Percentiles rank a stretch among this genome's conserved stretches.
Conservation (phyloP, 1,140 invertebrate genomes). For the Plectus sambesii region DNA sequence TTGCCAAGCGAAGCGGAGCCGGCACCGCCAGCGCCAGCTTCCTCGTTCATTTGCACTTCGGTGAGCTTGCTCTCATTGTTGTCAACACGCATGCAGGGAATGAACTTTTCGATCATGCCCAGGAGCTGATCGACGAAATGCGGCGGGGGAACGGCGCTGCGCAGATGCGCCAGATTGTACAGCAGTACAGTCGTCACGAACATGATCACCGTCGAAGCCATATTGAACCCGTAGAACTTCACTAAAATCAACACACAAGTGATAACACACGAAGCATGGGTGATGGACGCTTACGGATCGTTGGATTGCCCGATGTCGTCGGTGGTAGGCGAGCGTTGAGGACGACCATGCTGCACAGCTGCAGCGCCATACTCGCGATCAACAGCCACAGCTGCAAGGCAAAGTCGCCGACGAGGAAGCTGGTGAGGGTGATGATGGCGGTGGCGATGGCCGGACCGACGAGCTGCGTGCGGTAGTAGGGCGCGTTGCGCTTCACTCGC, state of each 20-base stretch:
- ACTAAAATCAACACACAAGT: constrained; percentile 27
- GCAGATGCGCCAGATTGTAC: constrained; percentile 29
- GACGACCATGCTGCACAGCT: constrained; percentile 33
- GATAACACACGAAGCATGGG: constrained; percentile 1
- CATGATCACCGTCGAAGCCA: constrained; percentile 32
- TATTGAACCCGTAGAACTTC: constrained; percentile 39
- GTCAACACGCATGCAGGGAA: constrained; percentile 6
- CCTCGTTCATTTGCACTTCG: constrained; percentile 6
- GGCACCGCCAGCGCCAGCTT: constrained; percentile 13
- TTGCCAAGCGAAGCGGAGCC: constrained; percentile 15
- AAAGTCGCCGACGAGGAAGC: constrained; percentile 43
- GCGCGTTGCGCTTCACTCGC: constrained; percentile 36
- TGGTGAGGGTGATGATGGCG: constrained; percentile 30
- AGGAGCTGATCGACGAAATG: constrained; percentile 23
- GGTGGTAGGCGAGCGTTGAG: constrained; percentile 37
- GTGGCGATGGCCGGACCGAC: constrained; percentile 38
- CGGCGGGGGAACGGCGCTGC: constrained; percentile 40
- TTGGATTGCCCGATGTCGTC: constrained; percentile 37
- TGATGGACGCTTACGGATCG: constrained; percentile 36
- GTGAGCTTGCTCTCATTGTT: not conserved
- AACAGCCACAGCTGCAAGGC: constrained; percentile 31
- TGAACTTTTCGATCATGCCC: constrained; percentile 14
- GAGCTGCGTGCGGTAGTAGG: constrained; percentile 43
- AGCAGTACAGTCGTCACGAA: constrained; percentile 33
- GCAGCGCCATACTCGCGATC: constrained; percentile 35